phyloP scores from a whole-genome alignment of 2,797 vertebrate species.

The Danio kyathit region DNA sequence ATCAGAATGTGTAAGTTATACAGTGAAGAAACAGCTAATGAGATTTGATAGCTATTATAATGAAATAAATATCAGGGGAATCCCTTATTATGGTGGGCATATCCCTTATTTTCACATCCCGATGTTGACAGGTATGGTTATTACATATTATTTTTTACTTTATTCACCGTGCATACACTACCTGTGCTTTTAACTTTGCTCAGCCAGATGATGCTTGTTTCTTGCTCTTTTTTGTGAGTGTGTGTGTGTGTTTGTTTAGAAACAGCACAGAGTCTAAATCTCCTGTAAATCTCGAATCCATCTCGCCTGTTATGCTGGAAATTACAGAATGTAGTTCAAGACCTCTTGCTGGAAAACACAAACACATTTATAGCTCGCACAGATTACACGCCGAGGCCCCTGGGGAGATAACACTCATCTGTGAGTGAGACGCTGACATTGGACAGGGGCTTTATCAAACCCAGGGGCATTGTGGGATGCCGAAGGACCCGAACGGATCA shows the following conservation, averaged over 20 bases:
- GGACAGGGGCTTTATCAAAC: conserved; percentile 44
- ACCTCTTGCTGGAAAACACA: conserved; percentile 43
- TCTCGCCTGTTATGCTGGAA: neutral
- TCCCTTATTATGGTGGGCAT: no score
- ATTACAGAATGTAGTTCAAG: conserved; percentile 37
- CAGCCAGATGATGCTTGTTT: neutral
- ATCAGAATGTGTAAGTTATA: no score
- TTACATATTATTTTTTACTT: no score
- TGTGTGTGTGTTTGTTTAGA: neutral
- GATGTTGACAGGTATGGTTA: no score
- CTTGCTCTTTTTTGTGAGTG: neutral
- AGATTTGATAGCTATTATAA: no score
- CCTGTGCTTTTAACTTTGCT: neutral
- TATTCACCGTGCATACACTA: no score
- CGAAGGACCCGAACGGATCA: conserved; percentile 22
- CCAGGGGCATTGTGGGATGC: conserved; percentile 36
- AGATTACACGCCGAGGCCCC: conserved; percentile 35
- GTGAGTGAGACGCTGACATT: conserved; percentile 45
- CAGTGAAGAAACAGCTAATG: no score
- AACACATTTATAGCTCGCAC: conserved; percentile 42
- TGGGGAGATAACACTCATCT: conserved; percentile 41
- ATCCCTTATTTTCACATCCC: no score
- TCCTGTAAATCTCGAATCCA: conserved; percentile 27
- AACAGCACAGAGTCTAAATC: neutral
- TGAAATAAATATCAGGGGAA: no score